phyloP scores from a whole-genome alignment of 2,113 vertebrate genomes.

The Halcyon malimbica region DNA sequence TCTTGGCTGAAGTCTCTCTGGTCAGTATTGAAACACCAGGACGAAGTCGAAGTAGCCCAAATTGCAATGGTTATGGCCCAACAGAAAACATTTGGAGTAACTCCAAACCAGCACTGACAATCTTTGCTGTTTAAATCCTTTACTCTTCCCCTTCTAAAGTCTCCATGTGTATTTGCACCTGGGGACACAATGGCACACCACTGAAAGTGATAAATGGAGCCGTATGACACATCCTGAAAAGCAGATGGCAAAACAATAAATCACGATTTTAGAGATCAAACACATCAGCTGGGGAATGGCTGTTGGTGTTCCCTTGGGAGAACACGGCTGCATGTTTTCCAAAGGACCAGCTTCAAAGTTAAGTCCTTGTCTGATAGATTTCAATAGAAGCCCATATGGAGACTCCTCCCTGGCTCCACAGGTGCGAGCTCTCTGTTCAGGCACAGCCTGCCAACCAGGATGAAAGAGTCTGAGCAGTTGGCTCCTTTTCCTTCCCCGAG shows the following conservation, averaged over 20 bases:
- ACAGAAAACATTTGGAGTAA: neutral
- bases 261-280: neutral
- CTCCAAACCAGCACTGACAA: neutral
- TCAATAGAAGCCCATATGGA: neutral
- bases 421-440: neutral
- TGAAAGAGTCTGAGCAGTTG: neutral
- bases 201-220: neutral
- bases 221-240: neutral
- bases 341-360: constrained; percentile 44
- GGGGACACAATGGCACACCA: neutral
- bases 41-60: neutral
- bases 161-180: neutral
- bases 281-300: neutral
- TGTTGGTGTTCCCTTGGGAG: neutral
- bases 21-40: neutral
- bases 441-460: neutral
- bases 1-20: neutral
- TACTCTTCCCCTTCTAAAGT: neutral
- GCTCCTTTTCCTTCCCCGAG: neutral
- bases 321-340: neutral
- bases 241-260: neutral
- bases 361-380: neutral
- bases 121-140: neutral
- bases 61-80: neutral
- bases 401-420: neutral